Evolutionary conservation across 2,888 invertebrate species (phyloP).

Genomic region (Lamproptera curius): DNA sequence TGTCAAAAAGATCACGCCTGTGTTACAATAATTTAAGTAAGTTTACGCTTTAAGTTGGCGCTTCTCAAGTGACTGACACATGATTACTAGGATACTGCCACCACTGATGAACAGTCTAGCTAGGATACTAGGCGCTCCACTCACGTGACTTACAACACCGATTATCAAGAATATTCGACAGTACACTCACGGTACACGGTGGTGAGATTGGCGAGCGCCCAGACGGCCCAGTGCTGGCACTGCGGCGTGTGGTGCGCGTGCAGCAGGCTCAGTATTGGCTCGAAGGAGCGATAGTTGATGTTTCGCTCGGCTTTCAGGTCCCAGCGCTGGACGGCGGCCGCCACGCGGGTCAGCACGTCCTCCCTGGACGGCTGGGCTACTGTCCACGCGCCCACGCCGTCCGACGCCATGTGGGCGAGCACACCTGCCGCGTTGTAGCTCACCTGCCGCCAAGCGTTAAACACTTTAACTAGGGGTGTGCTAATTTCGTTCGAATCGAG

Average conservation of each 20-base stretch:
- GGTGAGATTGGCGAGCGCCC: constrained; percentile 98
- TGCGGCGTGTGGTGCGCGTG: constrained; percentile 91
- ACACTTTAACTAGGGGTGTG: too few species aligned
- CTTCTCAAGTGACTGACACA: too few species aligned
- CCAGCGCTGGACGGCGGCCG: constrained; percentile 92
- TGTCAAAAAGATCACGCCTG: too few species aligned
- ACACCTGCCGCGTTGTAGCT: constrained; percentile 98
- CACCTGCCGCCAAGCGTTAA: constrained; percentile 73
- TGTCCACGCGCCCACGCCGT: constrained; percentile 91
- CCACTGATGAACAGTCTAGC: too few species aligned
- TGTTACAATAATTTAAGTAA: too few species aligned
- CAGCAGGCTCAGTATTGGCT: constrained; percentile 93
- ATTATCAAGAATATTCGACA: too few species aligned
- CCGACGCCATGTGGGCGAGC: constrained; percentile 95
- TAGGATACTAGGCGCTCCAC: too few species aligned
- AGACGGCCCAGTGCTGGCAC: constrained; percentile 97
- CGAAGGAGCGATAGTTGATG: constrained; percentile 96
- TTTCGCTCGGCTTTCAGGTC: constrained; percentile 91
- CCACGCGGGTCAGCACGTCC: constrained; percentile 86
- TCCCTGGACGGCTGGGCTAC: constrained; percentile 83
- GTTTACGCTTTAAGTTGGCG: too few species aligned
- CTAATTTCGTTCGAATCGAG: too few species aligned
- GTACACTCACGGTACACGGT: constrained; percentile 90
- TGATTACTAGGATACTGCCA: too few species aligned
- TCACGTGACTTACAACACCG: too few species aligned